phyloP scores from a whole-genome alignment of 2,797 vertebrate species.

The Enteromius viviparus region DNA sequence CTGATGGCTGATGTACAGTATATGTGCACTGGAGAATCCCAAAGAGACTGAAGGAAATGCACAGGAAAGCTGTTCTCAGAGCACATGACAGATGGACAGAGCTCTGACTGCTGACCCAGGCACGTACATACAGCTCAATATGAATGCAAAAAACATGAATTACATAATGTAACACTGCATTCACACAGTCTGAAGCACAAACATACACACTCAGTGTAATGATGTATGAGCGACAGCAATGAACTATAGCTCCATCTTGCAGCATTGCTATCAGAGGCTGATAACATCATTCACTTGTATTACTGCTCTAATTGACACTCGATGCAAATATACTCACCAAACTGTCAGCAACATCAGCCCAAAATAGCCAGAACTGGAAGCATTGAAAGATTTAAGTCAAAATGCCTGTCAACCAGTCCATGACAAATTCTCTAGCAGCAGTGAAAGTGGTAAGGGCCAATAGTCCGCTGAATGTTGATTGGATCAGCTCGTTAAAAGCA shows the following conservation, averaged over 20 bases:
- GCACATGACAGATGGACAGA: constrained; percentile 40
- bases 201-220: neutral
- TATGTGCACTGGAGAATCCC: constrained; percentile 10
- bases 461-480: constrained; percentile 18
- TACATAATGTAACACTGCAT: constrained; percentile 19
- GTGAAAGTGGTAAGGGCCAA: constrained; percentile 8
- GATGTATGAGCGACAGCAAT: constrained; percentile 11
- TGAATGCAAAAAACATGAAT: neutral
- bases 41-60: constrained; percentile 43
- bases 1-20: neutral
- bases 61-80: constrained; percentile 42
- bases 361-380: constrained; percentile 23
- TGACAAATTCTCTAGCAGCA: constrained; percentile 24
- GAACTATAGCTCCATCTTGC: neutral
- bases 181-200: neutral
- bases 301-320: constrained; percentile 40
- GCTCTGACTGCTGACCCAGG: constrained; percentile 29
- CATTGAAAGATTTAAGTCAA: constrained; percentile 27
- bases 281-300: constrained; percentile 30
- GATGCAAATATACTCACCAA: constrained; percentile 31
- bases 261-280: neutral
- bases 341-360: constrained; percentile 31
- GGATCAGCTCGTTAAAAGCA: constrained; percentile 21
- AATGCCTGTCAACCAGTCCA: constrained; percentile 14
- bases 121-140: constrained; percentile 2